A percentile compares a stretch with the other conserved stretches of the same genome.
Evolutionary conservation across 2,113 vertebrate species (phyloP).

Genomic region (Seriola dumerili): DNA sequence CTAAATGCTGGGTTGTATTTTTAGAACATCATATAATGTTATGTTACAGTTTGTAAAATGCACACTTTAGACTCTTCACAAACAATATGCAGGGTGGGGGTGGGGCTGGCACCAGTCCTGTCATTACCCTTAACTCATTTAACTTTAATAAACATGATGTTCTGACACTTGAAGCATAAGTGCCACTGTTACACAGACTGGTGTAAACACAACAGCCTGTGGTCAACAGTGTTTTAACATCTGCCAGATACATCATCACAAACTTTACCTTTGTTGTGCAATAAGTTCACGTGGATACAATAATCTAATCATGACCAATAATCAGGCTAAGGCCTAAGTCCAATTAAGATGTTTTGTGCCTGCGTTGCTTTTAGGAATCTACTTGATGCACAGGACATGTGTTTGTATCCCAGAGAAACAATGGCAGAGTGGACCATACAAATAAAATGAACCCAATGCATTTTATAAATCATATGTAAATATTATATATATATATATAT

Average conservation of each 20-base stretch:
- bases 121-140: too few relatives aligned
- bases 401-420: not conserved
- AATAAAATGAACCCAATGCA: not conserved
- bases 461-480: not conserved
- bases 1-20: too few relatives aligned
- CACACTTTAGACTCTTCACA: too few relatives aligned
- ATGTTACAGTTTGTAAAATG: too few relatives aligned
- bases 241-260: not conserved
- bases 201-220: too few relatives aligned
- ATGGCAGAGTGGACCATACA: not conserved
- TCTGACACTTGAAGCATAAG: too few relatives aligned
- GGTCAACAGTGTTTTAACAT: not conserved
- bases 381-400: not conserved
- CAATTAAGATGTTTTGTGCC: conserved; percentile 4
- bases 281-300: not conserved
- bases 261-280: not conserved
- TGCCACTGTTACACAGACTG: too few relatives aligned
- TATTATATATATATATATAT: not conserved
- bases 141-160: too few relatives aligned
- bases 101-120: too few relatives aligned
- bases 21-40: too few relatives aligned
- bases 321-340: conserved; percentile 5
- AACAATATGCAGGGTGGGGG: too few relatives aligned
- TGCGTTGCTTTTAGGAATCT: not conserved
- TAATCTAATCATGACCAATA: conserved; percentile 7